A percentile compares a stretch with the other conserved stretches of the same genome.
phyloP scores from a whole-genome alignment of 53 echinoderm and acorn worm species.

The Apostichopus leukothele region DNA sequence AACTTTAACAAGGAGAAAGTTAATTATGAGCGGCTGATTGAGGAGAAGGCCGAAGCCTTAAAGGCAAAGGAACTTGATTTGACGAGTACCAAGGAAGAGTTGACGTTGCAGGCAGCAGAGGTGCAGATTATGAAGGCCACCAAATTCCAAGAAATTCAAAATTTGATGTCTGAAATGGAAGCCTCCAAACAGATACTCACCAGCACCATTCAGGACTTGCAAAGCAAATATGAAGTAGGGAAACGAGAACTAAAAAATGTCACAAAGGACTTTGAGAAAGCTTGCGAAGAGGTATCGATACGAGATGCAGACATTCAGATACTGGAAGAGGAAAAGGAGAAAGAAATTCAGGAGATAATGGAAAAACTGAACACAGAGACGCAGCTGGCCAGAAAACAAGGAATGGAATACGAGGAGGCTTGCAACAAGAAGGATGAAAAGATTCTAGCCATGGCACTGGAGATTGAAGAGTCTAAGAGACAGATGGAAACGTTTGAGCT shows the following conservation, averaged over 20 bases:
- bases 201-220: background rate
- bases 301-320: conserved; percentile 32
- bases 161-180: conserved; percentile 10
- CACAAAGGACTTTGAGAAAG: conserved; percentile 29
- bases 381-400: conserved; percentile 30
- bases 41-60: conserved; percentile 22
- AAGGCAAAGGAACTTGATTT: conserved; percentile 51
- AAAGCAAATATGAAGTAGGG: background rate
- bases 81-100: conserved; percentile 22
- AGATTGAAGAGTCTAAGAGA: conserved; percentile 8
- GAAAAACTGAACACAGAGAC: conserved; percentile 17
- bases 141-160: background rate
- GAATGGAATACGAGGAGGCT: conserved; percentile 7
- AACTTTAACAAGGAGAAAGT: conserved; percentile 34
- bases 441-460: background rate
- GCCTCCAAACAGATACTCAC: background rate
- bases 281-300: conserved; percentile 20
- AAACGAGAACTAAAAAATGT: conserved; percentile 4
- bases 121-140: background rate
- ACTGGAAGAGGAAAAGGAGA: conserved; percentile 50
- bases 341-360: conserved; percentile 37
- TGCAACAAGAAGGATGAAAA: conserved; percentile 44
- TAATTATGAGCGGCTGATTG: background rate
- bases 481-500: conserved; percentile 5
- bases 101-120: conserved; percentile 11